A percentile compares a stretch with the other conserved stretches of the same genome.
Conservation (phyloP, 2,888 invertebrate species). For the Elmis aenea region DNA sequence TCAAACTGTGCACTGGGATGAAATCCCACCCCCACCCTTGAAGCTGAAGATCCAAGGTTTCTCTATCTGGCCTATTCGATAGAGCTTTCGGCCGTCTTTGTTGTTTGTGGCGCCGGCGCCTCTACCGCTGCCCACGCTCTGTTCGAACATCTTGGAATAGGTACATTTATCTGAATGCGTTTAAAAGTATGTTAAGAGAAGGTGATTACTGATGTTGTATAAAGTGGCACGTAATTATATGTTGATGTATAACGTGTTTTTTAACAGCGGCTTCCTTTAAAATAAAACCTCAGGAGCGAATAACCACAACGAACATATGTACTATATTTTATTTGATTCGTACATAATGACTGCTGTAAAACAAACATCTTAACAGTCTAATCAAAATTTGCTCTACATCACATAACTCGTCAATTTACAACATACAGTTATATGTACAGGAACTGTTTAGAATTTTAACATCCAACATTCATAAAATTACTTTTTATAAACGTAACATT, state of each 20-base stretch:
- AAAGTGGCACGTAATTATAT: constrained; percentile 16
- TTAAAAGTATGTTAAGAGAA: constrained; percentile 7
- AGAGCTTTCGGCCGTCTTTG: constrained; percentile 6
- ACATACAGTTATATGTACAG: constrained; percentile 7
- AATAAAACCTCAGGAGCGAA: too few species aligned
- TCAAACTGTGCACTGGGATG: constrained; percentile 28
- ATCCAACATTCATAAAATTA: constrained; percentile 15
- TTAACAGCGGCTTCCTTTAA: constrained; percentile 10
- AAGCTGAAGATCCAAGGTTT: constrained; percentile 18
- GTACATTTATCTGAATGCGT: constrained; percentile 18
- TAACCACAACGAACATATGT: too few species aligned
- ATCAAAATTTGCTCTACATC: constrained; percentile 10
- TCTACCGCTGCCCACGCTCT: constrained; percentile 26
- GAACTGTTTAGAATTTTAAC: constrained; percentile 14
- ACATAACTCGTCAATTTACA: constrained; percentile 6
- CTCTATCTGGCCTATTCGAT: constrained; percentile 20
- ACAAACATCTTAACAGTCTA: too few species aligned
- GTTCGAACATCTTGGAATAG: constrained; percentile 20
- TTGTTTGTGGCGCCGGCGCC: constrained; percentile 28
- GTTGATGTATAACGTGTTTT: constrained; percentile 12
- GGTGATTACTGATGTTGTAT: constrained; percentile 10
- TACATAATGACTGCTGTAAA: too few species aligned
- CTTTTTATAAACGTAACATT: too few species aligned
- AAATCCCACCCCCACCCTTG: constrained; percentile 25
- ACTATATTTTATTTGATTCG: too few species aligned